These are phyloP conservation scores for Mythimna loreyi DNA, from an alignment of 2,888 invertebrate species.

Conservation along the genomic window DNA sequence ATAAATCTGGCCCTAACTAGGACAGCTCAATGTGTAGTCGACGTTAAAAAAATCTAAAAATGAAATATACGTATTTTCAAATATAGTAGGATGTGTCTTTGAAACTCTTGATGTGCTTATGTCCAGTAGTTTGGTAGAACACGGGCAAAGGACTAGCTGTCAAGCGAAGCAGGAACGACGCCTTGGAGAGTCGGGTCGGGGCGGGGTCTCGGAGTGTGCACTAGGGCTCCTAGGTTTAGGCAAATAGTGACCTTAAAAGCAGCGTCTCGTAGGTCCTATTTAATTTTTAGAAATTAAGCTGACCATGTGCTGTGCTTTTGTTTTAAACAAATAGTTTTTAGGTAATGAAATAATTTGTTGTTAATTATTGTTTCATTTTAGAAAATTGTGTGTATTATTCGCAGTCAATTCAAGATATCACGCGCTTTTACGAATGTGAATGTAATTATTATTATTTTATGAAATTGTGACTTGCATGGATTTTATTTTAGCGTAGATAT, in stretches of 20 bases:
- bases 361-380: slow-evolving; percentile 81
- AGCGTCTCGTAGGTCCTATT: slow-evolving; percentile 85
- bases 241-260: slow-evolving; percentile 82
- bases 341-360: slow-evolving; percentile 88
- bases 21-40: slow-evolving; percentile 89
- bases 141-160: slow-evolving; percentile 68
- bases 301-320: slow-evolving; percentile 91
- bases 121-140: slow-evolving; percentile 86
- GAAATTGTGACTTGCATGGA: slow-evolving; percentile 74
- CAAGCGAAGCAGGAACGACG: slow-evolving; percentile 55
- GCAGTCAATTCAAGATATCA: slow-evolving; percentile 84
- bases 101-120: slow-evolving; percentile 89
- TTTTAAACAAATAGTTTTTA: slow-evolving; percentile 89
- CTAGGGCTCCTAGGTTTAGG: slow-evolving; percentile 87
- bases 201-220: slow-evolving; percentile 76
- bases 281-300: slow-evolving; percentile 88
- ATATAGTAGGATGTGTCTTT: slow-evolving; percentile 88
- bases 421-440: slow-evolving; percentile 83
- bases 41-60: slow-evolving; percentile 76
- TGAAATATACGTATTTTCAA: slow-evolving; percentile 82
- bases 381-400: slow-evolving; percentile 86
- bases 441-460: slow-evolving; percentile 75
- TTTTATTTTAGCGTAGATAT: slow-evolving; percentile 79
- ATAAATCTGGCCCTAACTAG: slow-evolving; percentile 84
- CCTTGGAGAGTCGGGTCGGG: slow-evolving; percentile 61